Conservation (phyloP, 2,113 vertebrate species). For the Nyctibius bracteatus region DNA sequence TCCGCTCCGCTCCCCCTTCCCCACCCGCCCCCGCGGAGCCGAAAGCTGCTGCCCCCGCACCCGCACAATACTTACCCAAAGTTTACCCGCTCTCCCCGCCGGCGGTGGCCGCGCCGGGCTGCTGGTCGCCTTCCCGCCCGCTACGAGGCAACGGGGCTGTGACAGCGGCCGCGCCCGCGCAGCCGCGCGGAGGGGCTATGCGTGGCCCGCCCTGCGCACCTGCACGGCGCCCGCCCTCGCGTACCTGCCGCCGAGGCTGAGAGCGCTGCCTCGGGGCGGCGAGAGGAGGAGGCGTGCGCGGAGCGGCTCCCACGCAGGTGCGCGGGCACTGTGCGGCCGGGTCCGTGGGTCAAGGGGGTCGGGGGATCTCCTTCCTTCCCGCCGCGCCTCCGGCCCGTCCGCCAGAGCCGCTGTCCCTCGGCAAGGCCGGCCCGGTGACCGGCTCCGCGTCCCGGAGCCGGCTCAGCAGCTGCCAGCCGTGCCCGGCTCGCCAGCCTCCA, state of each 20-base stretch:
- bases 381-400: neutral
- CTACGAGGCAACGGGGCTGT: neutral
- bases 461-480: neutral
- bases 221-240: neutral
- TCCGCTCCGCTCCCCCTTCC: neutral
- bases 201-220: neutral
- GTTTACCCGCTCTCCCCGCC: neutral
- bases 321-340: neutral
- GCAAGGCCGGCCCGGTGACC: neutral
- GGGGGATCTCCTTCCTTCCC: neutral
- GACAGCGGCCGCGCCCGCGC: neutral
- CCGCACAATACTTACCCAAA: neutral
- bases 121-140: neutral
- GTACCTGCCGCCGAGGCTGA: neutral
- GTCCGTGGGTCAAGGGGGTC: fast-evolving
- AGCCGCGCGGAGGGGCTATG: neutral
- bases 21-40: neutral
- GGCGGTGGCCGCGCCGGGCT: neutral
- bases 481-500: neutral
- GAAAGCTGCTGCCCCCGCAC: neutral
- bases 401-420: neutral
- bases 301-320: neutral
- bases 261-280: neutral
- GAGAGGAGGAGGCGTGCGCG: neutral
- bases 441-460: neutral